phyloP scores from a whole-genome alignment of 2,113 vertebrate species.

The Bagarius yarrelli region DNA sequence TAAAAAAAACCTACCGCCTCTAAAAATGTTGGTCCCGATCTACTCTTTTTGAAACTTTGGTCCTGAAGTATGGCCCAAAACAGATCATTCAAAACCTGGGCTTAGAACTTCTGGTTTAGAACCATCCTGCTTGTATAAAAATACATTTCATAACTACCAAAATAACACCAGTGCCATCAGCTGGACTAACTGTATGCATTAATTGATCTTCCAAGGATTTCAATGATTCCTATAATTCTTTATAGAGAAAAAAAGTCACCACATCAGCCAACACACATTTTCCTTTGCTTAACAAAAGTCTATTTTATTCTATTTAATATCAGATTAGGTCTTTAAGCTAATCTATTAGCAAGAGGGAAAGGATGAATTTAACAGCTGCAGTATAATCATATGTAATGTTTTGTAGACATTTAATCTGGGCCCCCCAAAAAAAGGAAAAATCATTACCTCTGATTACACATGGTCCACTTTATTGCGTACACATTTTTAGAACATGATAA shows the following conservation, averaged over 20 bases:
- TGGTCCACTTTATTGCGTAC: conserved; percentile 49
- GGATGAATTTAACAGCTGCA: neutral
- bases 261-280: neutral
- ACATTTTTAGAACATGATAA: conserved; percentile 25
- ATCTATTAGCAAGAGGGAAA: too few relatives aligned
- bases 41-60: neutral
- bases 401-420: neutral
- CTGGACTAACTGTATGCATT: conserved; percentile 1
- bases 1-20: neutral
- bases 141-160: neutral
- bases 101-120: too few relatives aligned
- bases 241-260: neutral
- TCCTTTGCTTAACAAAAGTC: too few relatives aligned
- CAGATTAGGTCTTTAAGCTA: neutral
- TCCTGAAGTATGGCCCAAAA: neutral
- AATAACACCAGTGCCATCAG: conserved; percentile 20
- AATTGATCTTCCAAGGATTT: neutral
- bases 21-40: neutral
- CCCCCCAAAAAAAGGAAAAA: neutral
- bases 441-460: neutral
- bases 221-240: too few relatives aligned
- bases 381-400: neutral
- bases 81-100: neutral
- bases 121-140: neutral
- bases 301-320: neutral